These are phyloP conservation scores for Acronicta psi DNA, from an alignment of 2,888 invertebrate genomes.

Conservation along the genomic window DNA sequence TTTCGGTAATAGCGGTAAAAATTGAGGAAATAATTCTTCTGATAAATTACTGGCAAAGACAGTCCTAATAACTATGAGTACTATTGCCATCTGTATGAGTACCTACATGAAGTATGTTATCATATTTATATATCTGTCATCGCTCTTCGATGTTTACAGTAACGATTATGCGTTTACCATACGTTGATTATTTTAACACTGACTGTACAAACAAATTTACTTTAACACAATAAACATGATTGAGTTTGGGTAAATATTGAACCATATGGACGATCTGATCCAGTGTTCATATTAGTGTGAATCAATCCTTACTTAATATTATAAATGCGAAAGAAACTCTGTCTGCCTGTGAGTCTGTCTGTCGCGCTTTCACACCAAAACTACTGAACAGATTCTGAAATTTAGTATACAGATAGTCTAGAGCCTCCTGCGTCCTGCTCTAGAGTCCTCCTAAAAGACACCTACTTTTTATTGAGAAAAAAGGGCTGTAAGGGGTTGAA, in stretches of 20 bases:
- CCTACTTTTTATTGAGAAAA: too few species aligned
- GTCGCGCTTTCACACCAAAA: too few species aligned
- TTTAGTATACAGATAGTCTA: too few species aligned
- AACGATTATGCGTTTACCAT: slow-evolving; percentile 44
- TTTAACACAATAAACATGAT: slow-evolving; percentile 44
- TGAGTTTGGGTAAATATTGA: slow-evolving; percentile 35
- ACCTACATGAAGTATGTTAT: neutral
- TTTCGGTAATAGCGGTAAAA: too few species aligned
- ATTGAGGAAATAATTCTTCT: too few species aligned
- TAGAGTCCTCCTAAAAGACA: too few species aligned
- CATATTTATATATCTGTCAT: slow-evolving; percentile 44
- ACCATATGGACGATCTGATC: slow-evolving; percentile 32
- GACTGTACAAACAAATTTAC: slow-evolving; percentile 39
- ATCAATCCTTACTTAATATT: slow-evolving; percentile 26
- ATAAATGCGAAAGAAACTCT: neutral
- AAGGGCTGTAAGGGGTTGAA: too few species aligned
- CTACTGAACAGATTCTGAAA: too few species aligned
- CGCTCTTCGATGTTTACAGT: slow-evolving; percentile 42
- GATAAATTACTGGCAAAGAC: too few species aligned
- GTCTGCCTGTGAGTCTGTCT: too few species aligned
- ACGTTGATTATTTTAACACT: slow-evolving; percentile 49
- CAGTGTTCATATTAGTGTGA: slow-evolving; percentile 31
- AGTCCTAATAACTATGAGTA: too few species aligned
- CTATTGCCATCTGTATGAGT: neutral
- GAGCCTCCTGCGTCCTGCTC: too few species aligned